Percentiles rank a stretch among this genome's conserved stretches.
phyloP scores from a whole-genome alignment of 64 coral and sea anemone genomes.

The Trachythela sp. region DNA sequence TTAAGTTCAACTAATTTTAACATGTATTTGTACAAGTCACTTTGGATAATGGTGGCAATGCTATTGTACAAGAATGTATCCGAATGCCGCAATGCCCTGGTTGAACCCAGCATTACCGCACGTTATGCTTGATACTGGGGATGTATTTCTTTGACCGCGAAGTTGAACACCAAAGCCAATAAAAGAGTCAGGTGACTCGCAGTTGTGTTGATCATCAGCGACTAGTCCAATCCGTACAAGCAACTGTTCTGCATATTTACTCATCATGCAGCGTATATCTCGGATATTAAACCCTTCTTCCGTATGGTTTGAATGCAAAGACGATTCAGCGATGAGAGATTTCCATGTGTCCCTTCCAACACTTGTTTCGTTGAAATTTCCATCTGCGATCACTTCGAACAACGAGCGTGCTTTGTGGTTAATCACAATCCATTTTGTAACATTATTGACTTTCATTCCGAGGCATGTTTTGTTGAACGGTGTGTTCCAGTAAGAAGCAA shows the following conservation, averaged over 20 bases:
- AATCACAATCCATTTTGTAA: not conserved
- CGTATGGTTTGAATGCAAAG: not conserved
- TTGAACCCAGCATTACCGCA: not conserved
- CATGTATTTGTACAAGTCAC: too few relatives aligned
- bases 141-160: too few relatives aligned
- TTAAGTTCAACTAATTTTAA: too few relatives aligned
- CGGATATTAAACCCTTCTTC: conserved; percentile 29
- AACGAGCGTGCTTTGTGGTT: conserved; percentile 13
- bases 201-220: not conserved
- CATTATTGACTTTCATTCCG: not conserved
- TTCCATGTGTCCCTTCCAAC: conserved; percentile 2
- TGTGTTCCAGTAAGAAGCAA: conserved; percentile 8
- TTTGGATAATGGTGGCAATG: too few relatives aligned
- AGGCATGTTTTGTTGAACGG: not conserved
- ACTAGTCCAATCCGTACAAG: conserved; percentile 20
- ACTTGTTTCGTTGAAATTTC: not conserved
- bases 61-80: too few relatives aligned
- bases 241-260: too few relatives aligned
- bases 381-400: conserved; percentile 21
- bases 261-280: not conserved
- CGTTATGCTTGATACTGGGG: not conserved
- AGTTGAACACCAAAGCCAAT: conserved; percentile 9
- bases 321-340: conserved; percentile 20
- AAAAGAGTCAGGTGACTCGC: not conserved
- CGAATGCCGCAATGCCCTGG: too few relatives aligned